Base-by-base conservation (phyloP, 1,140 invertebrate species). In the Lineus longissimus region DNA sequence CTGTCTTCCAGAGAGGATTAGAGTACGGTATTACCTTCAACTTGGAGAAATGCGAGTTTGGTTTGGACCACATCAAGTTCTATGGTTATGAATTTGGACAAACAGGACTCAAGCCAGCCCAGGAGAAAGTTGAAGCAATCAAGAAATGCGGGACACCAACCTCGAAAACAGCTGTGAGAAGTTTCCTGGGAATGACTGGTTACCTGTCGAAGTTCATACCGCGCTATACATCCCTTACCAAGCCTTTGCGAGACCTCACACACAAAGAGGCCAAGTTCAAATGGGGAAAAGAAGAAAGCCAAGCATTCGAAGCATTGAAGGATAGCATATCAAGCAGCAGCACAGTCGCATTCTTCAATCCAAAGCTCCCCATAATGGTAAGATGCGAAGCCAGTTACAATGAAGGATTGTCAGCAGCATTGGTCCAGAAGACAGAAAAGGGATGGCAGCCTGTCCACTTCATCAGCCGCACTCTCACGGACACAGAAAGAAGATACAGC, bases 361-460 rank as follows among this genome's bases (percentile, higher is more conserved):
- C 43, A 41, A 58, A 55, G n/a, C 61, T 27, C 55, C 55, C 69
- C 54, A 83, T 77, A 7, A 61, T 70, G 41, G 67, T 81, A 17
- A 68, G 80, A 30, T 74, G 76, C 2, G 81, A 84, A 72, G 82
- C 81, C 0, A 81, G 79, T 62, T 81, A 80, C n/a, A 27, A 67
- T 17, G 76, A 82, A n/a, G 80, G 71, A 30, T 60, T 84, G 55
- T 80, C 77, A 27, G 76, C 76, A 13, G 75, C 83, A 22, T 59
- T 84, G 15, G 56, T 76, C 2, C 55, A 72, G 33, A 70, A 64
- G 29, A 55, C 57, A 29, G 45, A 17, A 11, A 58, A 62, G 19
- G 66, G 64, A 25, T 62, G 59, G 11, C 62, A 69, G 61, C 56
- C 69, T 17, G 77, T 83, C 36, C 70, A 74, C 11, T 84, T 75